Evolutionary conservation across 53 echinoderm and acorn worm genomes (phyloP).

Genomic region (Holothuria scabra): DNA sequence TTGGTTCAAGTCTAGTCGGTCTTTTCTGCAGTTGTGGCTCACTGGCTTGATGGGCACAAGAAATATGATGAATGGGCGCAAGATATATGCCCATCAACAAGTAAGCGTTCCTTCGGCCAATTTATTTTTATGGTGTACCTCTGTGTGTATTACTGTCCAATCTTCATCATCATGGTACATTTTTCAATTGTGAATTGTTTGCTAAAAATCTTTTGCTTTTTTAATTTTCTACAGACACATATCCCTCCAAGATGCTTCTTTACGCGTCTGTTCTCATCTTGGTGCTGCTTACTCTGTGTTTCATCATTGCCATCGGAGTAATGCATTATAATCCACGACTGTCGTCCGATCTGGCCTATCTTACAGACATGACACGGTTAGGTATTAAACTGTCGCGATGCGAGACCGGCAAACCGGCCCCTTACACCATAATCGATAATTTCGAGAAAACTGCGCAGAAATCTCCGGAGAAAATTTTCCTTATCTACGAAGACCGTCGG

Average conservation of each 20-base stretch:
- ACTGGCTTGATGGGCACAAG: too few relatives aligned
- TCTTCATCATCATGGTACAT: too few relatives aligned
- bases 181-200: too few relatives aligned
- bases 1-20: too few relatives aligned
- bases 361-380: slow-evolving; percentile 65
- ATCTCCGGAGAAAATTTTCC: slow-evolving; percentile 73
- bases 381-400: slow-evolving; percentile 61
- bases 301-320: slow-evolving; percentile 18
- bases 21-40: too few relatives aligned
- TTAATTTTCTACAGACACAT: too few relatives aligned
- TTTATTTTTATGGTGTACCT: too few relatives aligned
- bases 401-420: slow-evolving; percentile 56
- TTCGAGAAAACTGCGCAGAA: slow-evolving; percentile 67
- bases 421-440: slow-evolving; percentile 74
- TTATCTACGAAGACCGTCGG: slow-evolving; percentile 72
- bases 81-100: too few relatives aligned
- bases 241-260: slow-evolving; percentile 1
- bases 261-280: slow-evolving; percentile 34
- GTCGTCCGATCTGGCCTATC: slow-evolving; percentile 69
- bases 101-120: too few relatives aligned
- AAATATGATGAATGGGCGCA: too few relatives aligned
- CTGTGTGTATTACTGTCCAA: too few relatives aligned
- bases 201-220: too few relatives aligned
- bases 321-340: slow-evolving; percentile 60
- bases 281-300: slow-evolving; percentile 17